phyloP scores from a whole-genome alignment of 2,797 vertebrate genomes.

The Coilia nasus region DNA sequence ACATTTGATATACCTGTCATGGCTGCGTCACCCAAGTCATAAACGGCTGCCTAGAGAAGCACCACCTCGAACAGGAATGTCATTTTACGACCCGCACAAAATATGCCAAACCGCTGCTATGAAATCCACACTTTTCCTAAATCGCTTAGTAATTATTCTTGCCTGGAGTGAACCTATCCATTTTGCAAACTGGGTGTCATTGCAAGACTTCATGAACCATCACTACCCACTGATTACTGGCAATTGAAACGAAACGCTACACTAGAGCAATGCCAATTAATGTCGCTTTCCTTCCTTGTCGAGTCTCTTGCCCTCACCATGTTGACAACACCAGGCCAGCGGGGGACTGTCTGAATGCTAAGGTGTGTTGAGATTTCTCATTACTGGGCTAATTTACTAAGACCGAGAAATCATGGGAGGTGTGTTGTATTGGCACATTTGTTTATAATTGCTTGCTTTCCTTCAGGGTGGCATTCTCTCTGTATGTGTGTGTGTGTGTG shows the following conservation, averaged over 20 bases:
- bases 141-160: slow-evolving; percentile 1
- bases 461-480: slow-evolving; percentile 15
- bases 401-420: slow-evolving; percentile 31
- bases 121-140: slow-evolving; percentile 11
- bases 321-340: slow-evolving; percentile 56
- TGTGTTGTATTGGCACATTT: slow-evolving; percentile 50
- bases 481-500: background rate
- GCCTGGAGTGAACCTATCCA: background rate
- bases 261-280: slow-evolving; percentile 66
- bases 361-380: slow-evolving; percentile 48
- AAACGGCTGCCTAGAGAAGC: background rate
- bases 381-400: slow-evolving; percentile 49
- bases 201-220: background rate
- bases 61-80: background rate
- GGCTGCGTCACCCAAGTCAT: background rate
- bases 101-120: slow-evolving; percentile 1
- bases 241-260: slow-evolving; percentile 61
- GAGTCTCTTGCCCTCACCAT: slow-evolving; percentile 52
- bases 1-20: background rate
- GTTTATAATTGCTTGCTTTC: slow-evolving; percentile 52
- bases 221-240: slow-evolving; percentile 42
- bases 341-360: slow-evolving; percentile 43
- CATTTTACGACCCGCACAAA: slow-evolving; percentile 6
- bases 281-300: slow-evolving; percentile 60
- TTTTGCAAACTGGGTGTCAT: background rate